Evolutionary conservation across 2,888 invertebrate species (phyloP), one percentile per base, ranked within the genome.

Genomic region (Kuschelorhynchus macadamiae): DNA sequence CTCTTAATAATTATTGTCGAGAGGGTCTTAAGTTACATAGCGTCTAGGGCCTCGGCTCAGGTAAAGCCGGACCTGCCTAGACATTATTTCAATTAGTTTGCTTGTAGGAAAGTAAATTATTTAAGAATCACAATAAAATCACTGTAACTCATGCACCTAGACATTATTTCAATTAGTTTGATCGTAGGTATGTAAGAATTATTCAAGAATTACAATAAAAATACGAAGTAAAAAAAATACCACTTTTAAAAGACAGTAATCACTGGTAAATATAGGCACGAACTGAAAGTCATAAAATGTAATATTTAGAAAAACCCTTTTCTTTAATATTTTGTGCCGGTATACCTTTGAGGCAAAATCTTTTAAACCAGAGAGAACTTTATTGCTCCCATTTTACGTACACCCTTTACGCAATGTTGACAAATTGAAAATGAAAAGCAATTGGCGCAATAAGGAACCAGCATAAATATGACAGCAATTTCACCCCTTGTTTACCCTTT

Each of bases 371-470:
- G 36, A 36, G 12, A 36, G n/a, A n/a, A n/a, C n/a, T n/a, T n/a
- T n/a, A n/a, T n/a, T n/a, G n/a, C 2, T 36, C 2, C 36, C 36
- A 4, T 36, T 12, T 36, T 36, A 36, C 36, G 25, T 25, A 25
- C 41, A n/a, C 55, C 33, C 47, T 62, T 62, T 62, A 62, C 62
- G 62, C 53, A 62, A 62, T 33, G 46, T 53, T 62, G 62, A 52
- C 53, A 46, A 62, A 62, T 33, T 52, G 52, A 18, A 32, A 8
- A n/a, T n/a, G 20, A 52, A 18, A 25, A 62, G 42, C 44, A 36
- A 62, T 61, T 61, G 61, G 42, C 52, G 61, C 44, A 62, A 62
- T 62, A 53, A 53, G 52, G 52, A 21, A 50, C 41, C 60, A 60
- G 49, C 49, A 60, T 60, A 60, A 60, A 49, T 42, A 55, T 42